A percentile compares a stretch with the other conserved stretches of the same genome.
phyloP scores from a whole-genome alignment of 2,888 invertebrate species.

The Amaurobius ferox region DNA sequence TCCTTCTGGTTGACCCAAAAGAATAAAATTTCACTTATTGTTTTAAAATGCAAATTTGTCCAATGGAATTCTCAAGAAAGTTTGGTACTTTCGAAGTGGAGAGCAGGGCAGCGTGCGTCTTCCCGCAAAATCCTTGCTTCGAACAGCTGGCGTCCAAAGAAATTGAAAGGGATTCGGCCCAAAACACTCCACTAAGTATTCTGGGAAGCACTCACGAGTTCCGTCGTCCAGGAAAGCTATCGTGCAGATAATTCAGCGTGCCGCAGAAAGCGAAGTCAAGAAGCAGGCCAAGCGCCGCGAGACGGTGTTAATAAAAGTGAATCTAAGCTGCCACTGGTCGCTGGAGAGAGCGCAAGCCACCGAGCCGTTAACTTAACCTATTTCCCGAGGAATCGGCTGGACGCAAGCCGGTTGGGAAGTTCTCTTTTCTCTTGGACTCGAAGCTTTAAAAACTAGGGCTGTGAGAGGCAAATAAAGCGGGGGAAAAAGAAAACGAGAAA shows the following conservation, averaged over 20 bases:
- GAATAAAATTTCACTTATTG: too few species aligned
- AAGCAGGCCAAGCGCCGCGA: slow-evolving; percentile 36
- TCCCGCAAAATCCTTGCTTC: too few species aligned
- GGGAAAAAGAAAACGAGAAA: not conserved
- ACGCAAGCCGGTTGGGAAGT: slow-evolving; percentile 55
- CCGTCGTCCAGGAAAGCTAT: not conserved
- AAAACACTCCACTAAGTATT: not conserved
- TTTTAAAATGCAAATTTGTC: too few species aligned
- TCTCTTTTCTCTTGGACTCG: slow-evolving; percentile 45
- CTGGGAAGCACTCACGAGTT: not conserved
- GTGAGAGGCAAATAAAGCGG: slow-evolving; percentile 37
- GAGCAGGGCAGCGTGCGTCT: too few species aligned
- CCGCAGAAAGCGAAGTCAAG: slow-evolving; percentile 27
- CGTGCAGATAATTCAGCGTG: too few species aligned
- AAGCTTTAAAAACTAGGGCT: slow-evolving; percentile 60
- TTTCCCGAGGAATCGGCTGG: slow-evolving; percentile 68
- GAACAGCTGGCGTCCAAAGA: not conserved
- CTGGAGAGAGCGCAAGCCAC: slow-evolving; percentile 43
- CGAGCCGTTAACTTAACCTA: slow-evolving; percentile 69
- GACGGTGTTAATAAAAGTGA: slow-evolving; percentile 62
- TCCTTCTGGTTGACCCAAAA: too few species aligned
- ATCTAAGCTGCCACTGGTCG: slow-evolving; percentile 59
- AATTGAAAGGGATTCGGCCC: not conserved
- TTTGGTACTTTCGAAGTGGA: too few species aligned
- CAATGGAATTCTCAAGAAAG: too few species aligned